Conservation (phyloP, 2,113 vertebrate species). For the Alaudala cheleensis region DNA sequence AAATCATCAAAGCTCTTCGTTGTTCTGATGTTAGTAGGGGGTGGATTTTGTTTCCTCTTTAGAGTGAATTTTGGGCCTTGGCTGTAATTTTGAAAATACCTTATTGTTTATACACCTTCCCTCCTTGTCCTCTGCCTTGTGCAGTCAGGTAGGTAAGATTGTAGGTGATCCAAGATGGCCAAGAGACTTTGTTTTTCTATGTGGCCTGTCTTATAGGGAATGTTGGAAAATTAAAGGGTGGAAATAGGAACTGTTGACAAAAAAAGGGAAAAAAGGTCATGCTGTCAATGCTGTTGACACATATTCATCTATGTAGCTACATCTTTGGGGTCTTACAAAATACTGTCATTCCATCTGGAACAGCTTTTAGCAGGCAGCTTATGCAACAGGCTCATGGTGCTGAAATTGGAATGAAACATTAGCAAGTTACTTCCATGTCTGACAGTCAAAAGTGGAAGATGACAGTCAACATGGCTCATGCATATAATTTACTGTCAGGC, state of each 20-base stretch:
- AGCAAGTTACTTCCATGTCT: conserved; percentile 43
- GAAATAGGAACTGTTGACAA: neutral
- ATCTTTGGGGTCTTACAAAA: conserved; percentile 1
- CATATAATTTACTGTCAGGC: conserved; percentile 15
- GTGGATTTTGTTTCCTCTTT: neutral
- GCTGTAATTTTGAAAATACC: neutral
- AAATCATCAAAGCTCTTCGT: neutral
- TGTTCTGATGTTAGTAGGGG: neutral
- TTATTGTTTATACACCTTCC: neutral
- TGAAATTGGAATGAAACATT: conserved; percentile 26
- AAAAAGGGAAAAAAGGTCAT: neutral
- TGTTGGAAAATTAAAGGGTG: neutral
- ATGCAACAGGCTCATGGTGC: neutral
- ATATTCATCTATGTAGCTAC: neutral
- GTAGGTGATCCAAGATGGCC: neutral
- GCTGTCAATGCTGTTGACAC: conserved; percentile 4
- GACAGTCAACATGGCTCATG: conserved; percentile 29
- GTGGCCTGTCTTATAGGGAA: neutral
- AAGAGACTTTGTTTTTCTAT: neutral
- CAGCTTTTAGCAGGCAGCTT: conserved; percentile 35
- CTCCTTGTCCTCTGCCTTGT: neutral
- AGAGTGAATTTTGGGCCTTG: neutral
- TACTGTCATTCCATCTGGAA: conserved; percentile 27
- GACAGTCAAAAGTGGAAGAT: conserved; percentile 40
- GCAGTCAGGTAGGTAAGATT: neutral